phyloP scores from a whole-genome alignment of 2,888 invertebrate species.

The Pelosia muscerda region DNA sequence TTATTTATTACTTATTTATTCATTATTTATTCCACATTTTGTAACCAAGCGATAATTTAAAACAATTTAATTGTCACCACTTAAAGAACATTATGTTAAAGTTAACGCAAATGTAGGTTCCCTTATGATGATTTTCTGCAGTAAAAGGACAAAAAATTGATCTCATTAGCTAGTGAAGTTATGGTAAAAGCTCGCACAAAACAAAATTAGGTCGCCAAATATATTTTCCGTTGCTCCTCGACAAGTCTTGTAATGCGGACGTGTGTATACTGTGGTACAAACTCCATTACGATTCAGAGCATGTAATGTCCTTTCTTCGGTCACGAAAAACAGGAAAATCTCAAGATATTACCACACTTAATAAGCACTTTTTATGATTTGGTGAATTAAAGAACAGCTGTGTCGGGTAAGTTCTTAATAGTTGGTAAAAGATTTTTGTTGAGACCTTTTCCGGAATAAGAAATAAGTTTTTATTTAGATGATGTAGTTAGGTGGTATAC shows the following conservation, averaged over 20 bases:
- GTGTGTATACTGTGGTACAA: conserved; percentile 54
- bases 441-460: conserved; percentile 5
- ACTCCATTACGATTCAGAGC: conserved; percentile 73
- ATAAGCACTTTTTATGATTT: conserved; percentile 37
- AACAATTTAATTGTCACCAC: neutral
- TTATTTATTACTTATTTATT: too few relatives aligned
- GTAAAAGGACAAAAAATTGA: conserved; percentile 9
- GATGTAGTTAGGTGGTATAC: neutral
- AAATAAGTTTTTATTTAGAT: neutral
- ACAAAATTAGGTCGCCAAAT: conserved; percentile 48
- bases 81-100: too few relatives aligned
- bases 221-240: conserved; percentile 58
- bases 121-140: neutral
- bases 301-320: conserved; percentile 53
- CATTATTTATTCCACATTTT: too few relatives aligned
- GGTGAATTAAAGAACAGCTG: conserved; percentile 16
- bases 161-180: conserved; percentile 7
- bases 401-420: neutral
- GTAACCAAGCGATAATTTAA: too few relatives aligned
- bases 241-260: conserved; percentile 58
- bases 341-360: conserved; percentile 55
- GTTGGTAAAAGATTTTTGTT: conserved; percentile 10
- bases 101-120: too few relatives aligned
- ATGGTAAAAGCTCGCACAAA: conserved; percentile 24
- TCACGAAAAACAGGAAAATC: conserved; percentile 40